These are phyloP conservation scores for Sardina pilchardus DNA, from an alignment of 2,113 vertebrate genomes.

Conservation along the genomic window DNA sequence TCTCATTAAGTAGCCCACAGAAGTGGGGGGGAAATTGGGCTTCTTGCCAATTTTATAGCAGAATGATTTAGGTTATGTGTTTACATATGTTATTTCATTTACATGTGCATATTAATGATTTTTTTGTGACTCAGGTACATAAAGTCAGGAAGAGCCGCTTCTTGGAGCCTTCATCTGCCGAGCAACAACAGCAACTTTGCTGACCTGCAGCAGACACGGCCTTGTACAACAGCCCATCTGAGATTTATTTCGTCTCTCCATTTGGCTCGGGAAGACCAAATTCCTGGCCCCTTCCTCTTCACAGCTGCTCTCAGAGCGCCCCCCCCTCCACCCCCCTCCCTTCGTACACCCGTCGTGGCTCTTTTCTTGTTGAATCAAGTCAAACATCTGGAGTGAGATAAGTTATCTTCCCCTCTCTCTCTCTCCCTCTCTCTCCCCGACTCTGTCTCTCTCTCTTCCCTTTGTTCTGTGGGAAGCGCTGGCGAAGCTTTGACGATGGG, in stretches of 20 bases:
- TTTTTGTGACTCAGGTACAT: background rate
- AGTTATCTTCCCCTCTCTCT: conserved; percentile 30
- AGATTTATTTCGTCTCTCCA: conserved; percentile 53
- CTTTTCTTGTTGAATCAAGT: conserved; percentile 67
- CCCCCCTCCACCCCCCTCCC: conserved; percentile 25
- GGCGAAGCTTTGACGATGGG: conserved; percentile 31
- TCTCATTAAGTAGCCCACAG: background rate
- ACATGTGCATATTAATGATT: background rate
- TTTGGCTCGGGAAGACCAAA: conserved; percentile 46
- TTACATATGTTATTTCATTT: background rate
- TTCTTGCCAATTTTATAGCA: background rate
- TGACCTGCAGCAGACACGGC: background rate
- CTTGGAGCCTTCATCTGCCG: conserved; percentile 40
- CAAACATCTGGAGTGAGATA: conserved; percentile 64
- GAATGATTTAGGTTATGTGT: background rate
- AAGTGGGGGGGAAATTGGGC: background rate
- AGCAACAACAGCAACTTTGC: background rate
- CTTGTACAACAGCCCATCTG: conserved; percentile 21
- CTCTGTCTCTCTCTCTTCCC: conserved; percentile 43
- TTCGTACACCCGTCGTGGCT: conserved; percentile 37
- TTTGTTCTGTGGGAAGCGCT: conserved; percentile 55
- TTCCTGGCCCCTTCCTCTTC: conserved; percentile 42
- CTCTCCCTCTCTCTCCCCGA: conserved; percentile 43
- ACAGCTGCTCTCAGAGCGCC: conserved; percentile 37
- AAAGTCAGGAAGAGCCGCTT: background rate